Base-by-base conservation (phyloP, 2,113 vertebrate genomes). In the Sander vitreus region DNA sequence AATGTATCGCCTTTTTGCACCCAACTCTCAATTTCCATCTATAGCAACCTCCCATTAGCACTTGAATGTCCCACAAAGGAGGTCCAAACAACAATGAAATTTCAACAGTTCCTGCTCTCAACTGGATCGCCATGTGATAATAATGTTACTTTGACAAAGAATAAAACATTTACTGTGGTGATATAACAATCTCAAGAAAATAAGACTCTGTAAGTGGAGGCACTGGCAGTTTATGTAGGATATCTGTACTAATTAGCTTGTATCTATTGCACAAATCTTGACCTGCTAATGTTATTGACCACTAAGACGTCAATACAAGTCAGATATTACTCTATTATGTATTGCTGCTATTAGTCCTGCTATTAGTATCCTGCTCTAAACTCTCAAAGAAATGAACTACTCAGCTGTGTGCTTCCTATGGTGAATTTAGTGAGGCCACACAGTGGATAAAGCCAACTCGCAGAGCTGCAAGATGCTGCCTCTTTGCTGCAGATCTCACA, bases 41-140 rank as follows among this genome's bases (percentile, higher is more conserved):
- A 62, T 71, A 27, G 67, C 30, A 54, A 72, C 39, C 57, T 66
- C 53, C 71, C 63, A 79, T 79, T 62, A 63, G 67, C 67, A 79
- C 63, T 18, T 39, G 8, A 67, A 75, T 4, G 36, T 67, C 69
- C 54, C 47, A 65, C 45, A 33, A 69, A 78, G 12, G 73, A 88
- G 81, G 43, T 84, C 60, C 63, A 86, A 84, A 79, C 88, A 81
- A 21, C 73, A 76, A 48, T 19, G 33, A 70, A 27, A 77, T 66
- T 60, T 78, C 72, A 76, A 14, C n/a, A 39, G 18, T 13, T 12
- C 0, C 48, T 18, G 33, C 59, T 81, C 59, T 68, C 33, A 4
- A 18, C 48, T 54, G 77, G 60, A 47, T 9, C 10, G 1, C 11
- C 11, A 62, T 13, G 48, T 30, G 66, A 62, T 51, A 43, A 80